phyloP scores from a whole-genome alignment of 2,888 invertebrate genomes.

The Zygogramma bicolorata region DNA sequence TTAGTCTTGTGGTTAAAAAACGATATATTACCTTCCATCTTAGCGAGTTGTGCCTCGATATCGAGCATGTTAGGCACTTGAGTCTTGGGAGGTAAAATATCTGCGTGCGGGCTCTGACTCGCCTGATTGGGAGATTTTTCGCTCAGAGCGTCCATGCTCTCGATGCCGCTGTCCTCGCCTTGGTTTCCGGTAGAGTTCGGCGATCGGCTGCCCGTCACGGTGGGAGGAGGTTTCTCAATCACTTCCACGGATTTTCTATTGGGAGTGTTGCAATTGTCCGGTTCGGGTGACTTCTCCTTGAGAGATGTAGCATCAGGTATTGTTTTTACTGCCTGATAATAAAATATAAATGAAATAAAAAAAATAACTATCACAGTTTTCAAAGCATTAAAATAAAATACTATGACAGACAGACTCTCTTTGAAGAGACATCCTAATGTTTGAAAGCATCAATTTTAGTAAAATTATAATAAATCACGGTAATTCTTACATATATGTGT shows the following conservation, averaged over 20 bases:
- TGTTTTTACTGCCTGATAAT: slow-evolving; percentile 44
- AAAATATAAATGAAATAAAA: too few species aligned
- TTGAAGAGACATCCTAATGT: too few species aligned
- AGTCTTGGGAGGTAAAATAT: slow-evolving; percentile 56
- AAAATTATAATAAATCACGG: too few species aligned
- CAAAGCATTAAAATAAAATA: too few species aligned
- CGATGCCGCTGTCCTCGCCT: slow-evolving; percentile 92
- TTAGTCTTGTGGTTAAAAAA: too few species aligned
- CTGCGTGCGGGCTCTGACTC: slow-evolving; percentile 76
- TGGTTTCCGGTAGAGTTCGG: slow-evolving; percentile 68
- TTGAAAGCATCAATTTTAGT: too few species aligned
- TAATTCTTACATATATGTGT: too few species aligned
- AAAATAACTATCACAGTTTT: too few species aligned
- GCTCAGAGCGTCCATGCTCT: slow-evolving; percentile 93
- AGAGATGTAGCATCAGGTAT: slow-evolving; percentile 49
- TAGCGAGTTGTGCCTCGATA: slow-evolving; percentile 79
- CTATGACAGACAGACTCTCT: too few species aligned
- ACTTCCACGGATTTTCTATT: slow-evolving; percentile 56
- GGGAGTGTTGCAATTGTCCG: slow-evolving; percentile 62
- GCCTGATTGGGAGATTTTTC: slow-evolving; percentile 78
- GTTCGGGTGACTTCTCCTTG: slow-evolving; percentile 63
- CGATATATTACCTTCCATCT: too few species aligned
- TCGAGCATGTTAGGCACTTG: slow-evolving; percentile 72
- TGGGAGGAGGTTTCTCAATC: slow-evolving; percentile 31
- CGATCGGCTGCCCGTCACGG: slow-evolving; percentile 57